Conservation (phyloP, 2,888 invertebrate species). For the Leptarthrus brevirostris region DNA sequence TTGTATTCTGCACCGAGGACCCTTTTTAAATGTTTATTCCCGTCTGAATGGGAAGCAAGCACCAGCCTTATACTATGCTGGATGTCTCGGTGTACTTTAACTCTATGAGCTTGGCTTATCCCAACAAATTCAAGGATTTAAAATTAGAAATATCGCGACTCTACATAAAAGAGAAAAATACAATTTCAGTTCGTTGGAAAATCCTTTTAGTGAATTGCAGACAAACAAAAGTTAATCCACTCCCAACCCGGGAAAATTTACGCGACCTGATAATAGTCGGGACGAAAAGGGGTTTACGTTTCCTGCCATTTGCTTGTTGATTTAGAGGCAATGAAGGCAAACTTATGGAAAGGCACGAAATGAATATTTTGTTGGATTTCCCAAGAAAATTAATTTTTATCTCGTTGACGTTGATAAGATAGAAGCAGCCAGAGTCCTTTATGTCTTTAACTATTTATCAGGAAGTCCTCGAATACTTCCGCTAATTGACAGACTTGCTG, state of each 20-base stretch:
- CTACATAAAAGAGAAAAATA: slow-evolving; percentile 6
- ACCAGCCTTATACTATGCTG: neutral
- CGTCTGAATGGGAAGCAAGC: neutral
- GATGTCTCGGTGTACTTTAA: neutral
- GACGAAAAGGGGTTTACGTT: slow-evolving; percentile 5
- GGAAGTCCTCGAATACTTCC: too few relatives aligned
- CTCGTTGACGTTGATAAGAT: too few relatives aligned
- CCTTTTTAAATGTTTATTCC: slow-evolving; percentile 16
- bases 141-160: slow-evolving; percentile 43
- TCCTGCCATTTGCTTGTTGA: too few relatives aligned
- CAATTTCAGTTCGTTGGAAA: slow-evolving; percentile 16
- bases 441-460: too few relatives aligned
- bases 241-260: slow-evolving; percentile 26
- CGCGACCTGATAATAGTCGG: slow-evolving; percentile 11
- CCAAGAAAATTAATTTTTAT: too few relatives aligned
- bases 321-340: too few relatives aligned
- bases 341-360: too few relatives aligned
- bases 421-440: too few relatives aligned
- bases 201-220: slow-evolving; percentile 32
- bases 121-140: slow-evolving; percentile 41
- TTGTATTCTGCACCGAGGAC: slow-evolving; percentile 29
- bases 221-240: slow-evolving; percentile 37
- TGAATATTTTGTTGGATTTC: too few relatives aligned
- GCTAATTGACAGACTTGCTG: too few relatives aligned
- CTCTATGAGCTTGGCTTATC: slow-evolving; percentile 14